Evolutionary conservation across 2,797 vertebrate species (phyloP), one percentile per base, ranked within the genome.

Genomic region (Halcyon chelicuti): DNA sequence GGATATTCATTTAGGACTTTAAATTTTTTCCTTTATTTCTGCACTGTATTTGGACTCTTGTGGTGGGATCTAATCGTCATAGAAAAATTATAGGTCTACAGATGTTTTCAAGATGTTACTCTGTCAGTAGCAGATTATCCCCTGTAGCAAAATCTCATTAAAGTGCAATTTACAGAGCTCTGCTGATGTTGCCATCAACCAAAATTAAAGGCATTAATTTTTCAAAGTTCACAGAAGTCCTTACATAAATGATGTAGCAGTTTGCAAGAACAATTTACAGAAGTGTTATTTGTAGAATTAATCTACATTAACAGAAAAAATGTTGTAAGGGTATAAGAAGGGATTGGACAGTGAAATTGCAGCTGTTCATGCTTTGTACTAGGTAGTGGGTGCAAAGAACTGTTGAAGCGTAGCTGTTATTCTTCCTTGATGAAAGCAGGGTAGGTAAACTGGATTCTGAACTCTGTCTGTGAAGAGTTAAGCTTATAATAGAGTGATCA

Each of bases 121-220:
- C 98, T 99, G 99, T 99, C 99, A 99, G 99, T 99, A 99, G 99
- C 99, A 99, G 99, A 99, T 99, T 99, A 99, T 99, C 99, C 99
- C 99, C 99, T 99, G 99, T 99, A 99, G 99, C 99, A 99, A 99
- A 99, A 99, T 99, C 99, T 99, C 99, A 99, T 99, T 99, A 99
- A 99, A 99, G 98, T 99, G 99, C 99, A 99, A 99, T 99, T 99
- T 99, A 99, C 99, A 98, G 99, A 99, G 99, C 99, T 98, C 98
- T 98, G 98, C 99, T 99, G 99, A 99, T 99, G 99, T 99, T 99
- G 99, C 99, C 99, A 99, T 99, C 99, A 99, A 99, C 99, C 99
- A 99, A 99, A 99, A 99, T 99, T 99, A 99, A 99, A 99, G 98
- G 99, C 99, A 99, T 99, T 99, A 99, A 99, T 99, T 99, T 99